Base-by-base conservation (phyloP, 2,113 vertebrate genomes). In the Xyrauchen texanus region DNA sequence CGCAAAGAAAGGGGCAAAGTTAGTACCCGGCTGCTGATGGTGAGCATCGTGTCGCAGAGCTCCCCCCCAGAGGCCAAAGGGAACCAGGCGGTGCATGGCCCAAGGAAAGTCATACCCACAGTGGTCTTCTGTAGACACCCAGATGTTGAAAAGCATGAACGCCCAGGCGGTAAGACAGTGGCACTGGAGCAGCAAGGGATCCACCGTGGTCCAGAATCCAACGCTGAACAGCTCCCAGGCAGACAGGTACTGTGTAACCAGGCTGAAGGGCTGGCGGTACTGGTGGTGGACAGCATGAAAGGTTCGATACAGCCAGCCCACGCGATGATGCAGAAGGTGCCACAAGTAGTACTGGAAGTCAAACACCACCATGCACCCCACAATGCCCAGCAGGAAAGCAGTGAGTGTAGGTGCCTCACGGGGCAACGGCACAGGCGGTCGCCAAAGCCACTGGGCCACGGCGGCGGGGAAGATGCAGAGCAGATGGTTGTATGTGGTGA, bases 321-420 rank as follows among this genome's bases (percentile, higher is more conserved):
- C 81, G 4, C 90, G 89, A 81, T 94, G 93, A 86, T 94, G 93
- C 74, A 94, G 74, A 9, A 93, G 86, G 83, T 94, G 93, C 93
- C 93, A 94, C 60, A 93, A 77, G 85, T 93, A 94, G 55, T 93
- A 94, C 88, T 94, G 93, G 86, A 93, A 93, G 81, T 94, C 93
- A 47, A 94, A 94, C 42, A 94, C 85, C n/a, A 94, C 86, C 52
- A 86, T 90, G 85, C 93, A 94, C 58, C 92, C 92, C 77, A 92
- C 69, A 78, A 94, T 88, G 9, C 93, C 93, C 65, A 92, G 72
- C 64, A 90, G 73, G 78, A 94, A 93, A 79, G 88, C 90, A 13
- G 82, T 78, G 51, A 93, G 84, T 1, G 89, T 88, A 57, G 93
- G 93, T 0, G 93, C 92, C 8, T 92, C 85, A 0, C 75, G 79